These are phyloP conservation scores for Orycteropus afer DNA, from an alignment of 2,113 vertebrate species.

Conservation along the genomic window DNA sequence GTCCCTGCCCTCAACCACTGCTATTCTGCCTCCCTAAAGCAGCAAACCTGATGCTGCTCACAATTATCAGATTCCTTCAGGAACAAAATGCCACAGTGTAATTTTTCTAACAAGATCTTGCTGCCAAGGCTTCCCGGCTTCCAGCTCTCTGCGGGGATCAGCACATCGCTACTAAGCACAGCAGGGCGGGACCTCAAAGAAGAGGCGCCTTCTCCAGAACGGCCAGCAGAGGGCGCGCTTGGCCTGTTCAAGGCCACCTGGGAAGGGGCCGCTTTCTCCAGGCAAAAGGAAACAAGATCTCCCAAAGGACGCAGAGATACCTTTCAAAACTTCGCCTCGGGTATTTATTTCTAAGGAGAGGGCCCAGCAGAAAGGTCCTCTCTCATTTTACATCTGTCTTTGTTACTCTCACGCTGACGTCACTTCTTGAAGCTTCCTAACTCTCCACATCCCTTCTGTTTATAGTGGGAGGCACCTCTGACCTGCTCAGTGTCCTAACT, in stretches of 20 bases:
- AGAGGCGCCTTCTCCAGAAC: background rate
- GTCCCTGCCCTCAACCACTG: background rate
- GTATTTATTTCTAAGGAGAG: background rate
- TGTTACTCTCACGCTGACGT: background rate
- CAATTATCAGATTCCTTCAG: constrained; percentile 53
- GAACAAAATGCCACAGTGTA: constrained; percentile 16
- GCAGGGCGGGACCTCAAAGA: constrained; percentile 62
- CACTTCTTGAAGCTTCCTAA: background rate
- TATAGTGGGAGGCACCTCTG: background rate
- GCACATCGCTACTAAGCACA: constrained; percentile 59
- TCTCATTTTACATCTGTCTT: background rate
- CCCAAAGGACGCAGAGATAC: background rate
- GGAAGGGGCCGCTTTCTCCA: background rate
- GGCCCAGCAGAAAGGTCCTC: background rate
- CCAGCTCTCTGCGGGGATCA: background rate
- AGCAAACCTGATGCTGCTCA: constrained; percentile 26
- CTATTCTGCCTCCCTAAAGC: background rate
- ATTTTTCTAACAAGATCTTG: constrained; percentile 72
- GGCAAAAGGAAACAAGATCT: background rate
- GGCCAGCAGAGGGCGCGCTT: constrained; percentile 83
- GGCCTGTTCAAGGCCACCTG: constrained; percentile 53
- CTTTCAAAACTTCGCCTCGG: background rate
- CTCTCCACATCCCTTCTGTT: background rate
- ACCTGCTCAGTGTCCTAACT: background rate
- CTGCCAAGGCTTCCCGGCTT: constrained; percentile 49